phyloP scores from a whole-genome alignment of 2,797 vertebrate genomes.

The Characodon lateralis region DNA sequence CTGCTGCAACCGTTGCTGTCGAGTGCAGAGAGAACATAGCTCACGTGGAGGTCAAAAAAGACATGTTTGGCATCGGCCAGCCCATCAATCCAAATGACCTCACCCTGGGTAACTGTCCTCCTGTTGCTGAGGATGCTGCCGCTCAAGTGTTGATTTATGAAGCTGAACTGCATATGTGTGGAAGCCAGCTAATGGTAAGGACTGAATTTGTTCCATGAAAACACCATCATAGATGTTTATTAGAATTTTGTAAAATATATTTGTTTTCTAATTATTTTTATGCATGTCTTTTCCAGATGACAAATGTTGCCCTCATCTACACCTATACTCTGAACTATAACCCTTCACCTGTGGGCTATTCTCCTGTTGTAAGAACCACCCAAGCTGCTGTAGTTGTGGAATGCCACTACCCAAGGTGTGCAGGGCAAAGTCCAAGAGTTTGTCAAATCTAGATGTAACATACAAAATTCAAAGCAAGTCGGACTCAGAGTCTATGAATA shows the following conservation, averaged over 20 bases:
- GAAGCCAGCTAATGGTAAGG: conserved; percentile 57
- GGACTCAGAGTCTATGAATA: background rate
- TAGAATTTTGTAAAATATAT: background rate
- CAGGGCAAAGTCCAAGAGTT: background rate
- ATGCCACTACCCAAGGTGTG: conserved; percentile 79
- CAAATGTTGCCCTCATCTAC: conserved; percentile 62
- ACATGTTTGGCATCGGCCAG: conserved; percentile 72
- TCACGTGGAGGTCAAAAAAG: conserved; percentile 68
- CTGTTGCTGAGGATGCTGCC: conserved; percentile 24
- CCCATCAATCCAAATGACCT: conserved; percentile 56
- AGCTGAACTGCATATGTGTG: conserved; percentile 62
- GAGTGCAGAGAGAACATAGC: conserved; percentile 60
- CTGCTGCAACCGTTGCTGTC: conserved; percentile 57
- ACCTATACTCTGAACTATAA: conserved; percentile 63
- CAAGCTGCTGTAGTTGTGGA: conserved; percentile 61
- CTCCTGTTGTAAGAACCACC: conserved; percentile 63
- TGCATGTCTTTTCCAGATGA: conserved; percentile 57
- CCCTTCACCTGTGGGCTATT: conserved; percentile 17
- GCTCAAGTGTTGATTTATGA: conserved; percentile 66
- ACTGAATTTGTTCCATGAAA: background rate
- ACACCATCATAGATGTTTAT: background rate
- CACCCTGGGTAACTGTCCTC: conserved; percentile 62
- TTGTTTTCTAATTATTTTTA: conserved; percentile 4
- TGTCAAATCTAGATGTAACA: background rate
- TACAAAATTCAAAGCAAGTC: background rate